Conservation (phyloP, 1,140 invertebrate species). For the Leptonema lineaticorne region DNA sequence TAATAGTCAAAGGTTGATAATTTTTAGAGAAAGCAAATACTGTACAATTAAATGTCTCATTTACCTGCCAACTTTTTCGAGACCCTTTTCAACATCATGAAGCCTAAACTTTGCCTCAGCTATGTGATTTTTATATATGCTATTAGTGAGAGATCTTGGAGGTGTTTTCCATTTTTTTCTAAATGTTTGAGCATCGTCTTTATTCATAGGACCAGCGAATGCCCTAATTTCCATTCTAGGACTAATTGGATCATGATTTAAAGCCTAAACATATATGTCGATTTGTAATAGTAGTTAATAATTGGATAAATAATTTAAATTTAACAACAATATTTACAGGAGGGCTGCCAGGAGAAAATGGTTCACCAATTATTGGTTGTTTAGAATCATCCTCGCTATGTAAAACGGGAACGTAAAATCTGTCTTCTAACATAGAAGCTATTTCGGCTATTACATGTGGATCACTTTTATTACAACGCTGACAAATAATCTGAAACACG, state of each 20-base stretch:
- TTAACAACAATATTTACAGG: conserved; percentile 56
- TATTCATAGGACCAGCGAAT: conserved; percentile 83
- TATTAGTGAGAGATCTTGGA: conserved; percentile 51
- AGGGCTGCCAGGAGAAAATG: conserved; percentile 67
- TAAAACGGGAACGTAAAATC: conserved; percentile 83
- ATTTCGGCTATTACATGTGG: conserved; percentile 59
- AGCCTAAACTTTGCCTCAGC: conserved; percentile 57
- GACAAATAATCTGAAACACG: conserved; percentile 68
- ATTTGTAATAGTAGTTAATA: conserved; percentile 9
- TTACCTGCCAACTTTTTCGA: conserved; percentile 78
- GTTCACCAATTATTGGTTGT: conserved; percentile 71
- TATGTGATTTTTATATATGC: conserved; percentile 34
- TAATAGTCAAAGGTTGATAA: too few relatives aligned
- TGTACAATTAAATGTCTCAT: conserved; percentile 8
- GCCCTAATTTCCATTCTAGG: conserved; percentile 74
- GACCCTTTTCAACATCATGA: conserved; percentile 78
- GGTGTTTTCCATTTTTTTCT: conserved; percentile 80
- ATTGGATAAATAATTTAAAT: background rate
- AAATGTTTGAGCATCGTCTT: conserved; percentile 70
- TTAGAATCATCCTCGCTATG: conserved; percentile 71
- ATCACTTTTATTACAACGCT: conserved; percentile 53
- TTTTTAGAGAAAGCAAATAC: too few relatives aligned
- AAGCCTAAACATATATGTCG: conserved; percentile 52
- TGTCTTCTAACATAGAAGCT: conserved; percentile 63
- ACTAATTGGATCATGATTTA: conserved; percentile 65